phyloP scores from a whole-genome alignment of 2,797 vertebrate species.

The Aeoliscus strigatus region DNA sequence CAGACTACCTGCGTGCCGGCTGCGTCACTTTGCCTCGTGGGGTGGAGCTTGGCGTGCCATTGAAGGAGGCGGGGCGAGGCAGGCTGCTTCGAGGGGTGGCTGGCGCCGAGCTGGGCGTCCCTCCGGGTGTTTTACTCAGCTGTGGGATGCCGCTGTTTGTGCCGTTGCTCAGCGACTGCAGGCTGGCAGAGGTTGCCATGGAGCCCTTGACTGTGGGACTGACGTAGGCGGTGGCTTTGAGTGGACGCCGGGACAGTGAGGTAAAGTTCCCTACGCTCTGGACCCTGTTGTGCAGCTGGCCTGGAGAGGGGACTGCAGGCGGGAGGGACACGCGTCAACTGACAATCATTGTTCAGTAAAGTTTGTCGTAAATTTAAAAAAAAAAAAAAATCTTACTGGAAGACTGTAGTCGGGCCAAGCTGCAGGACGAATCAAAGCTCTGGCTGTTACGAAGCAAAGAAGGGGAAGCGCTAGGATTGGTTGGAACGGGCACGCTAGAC shows the following conservation, averaged over 20 bases:
- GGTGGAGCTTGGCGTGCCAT: conserved; percentile 71
- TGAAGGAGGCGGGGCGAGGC: conserved; percentile 82
- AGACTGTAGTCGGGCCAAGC: conserved; percentile 80
- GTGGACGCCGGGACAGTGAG: conserved; percentile 76
- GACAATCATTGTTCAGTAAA: no score
- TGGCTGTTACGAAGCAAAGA: conserved; percentile 86
- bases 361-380: no score
- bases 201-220: conserved; percentile 87
- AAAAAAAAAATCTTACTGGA: conserved; percentile 79
- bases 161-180: conserved; percentile 68
- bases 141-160: conserved; percentile 70
- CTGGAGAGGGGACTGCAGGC: conserved; percentile 80
- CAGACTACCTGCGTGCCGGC: conserved; percentile 86
- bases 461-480: conserved; percentile 64
- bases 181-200: conserved; percentile 66
- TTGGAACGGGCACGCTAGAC: conserved; percentile 79
- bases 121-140: conserved; percentile 73
- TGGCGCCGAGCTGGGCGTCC: conserved; percentile 22
- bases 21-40: conserved; percentile 85
- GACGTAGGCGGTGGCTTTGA: conserved; percentile 91
- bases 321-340: no score
- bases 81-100: conserved; percentile 78
- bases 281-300: conserved; percentile 83
- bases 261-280: conserved; percentile 87
- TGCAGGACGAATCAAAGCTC: conserved; percentile 88